Evolutionary conservation across 1,140 invertebrate genomes (phyloP).

Genomic region (Drosophila obscura): DNA sequence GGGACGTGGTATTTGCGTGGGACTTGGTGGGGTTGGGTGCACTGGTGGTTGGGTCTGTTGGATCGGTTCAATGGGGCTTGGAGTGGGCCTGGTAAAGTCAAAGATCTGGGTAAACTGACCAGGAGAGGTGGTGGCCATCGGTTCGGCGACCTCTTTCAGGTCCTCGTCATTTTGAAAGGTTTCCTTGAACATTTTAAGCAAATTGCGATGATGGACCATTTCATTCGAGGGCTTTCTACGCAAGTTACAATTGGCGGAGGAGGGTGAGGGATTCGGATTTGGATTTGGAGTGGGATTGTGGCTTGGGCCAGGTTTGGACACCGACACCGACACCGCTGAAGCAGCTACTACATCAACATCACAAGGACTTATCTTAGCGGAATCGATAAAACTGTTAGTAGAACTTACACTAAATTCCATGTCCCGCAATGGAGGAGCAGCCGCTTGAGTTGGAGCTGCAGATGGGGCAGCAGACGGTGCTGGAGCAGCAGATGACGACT

Average conservation of each 20-base stretch:
- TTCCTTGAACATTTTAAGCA: conserved; percentile 81
- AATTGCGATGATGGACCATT: conserved; percentile 79
- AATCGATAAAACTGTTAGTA: conserved; percentile 80
- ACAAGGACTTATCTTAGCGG: conserved; percentile 63
- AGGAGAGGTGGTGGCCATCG: conserved; percentile 7
- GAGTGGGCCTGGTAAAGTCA: conserved; percentile 63
- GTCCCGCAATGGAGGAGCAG: conserved; percentile 61
- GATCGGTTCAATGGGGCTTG: conserved; percentile 3
- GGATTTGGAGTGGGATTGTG: conserved; percentile 19
- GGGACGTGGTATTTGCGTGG: conserved; percentile 73
- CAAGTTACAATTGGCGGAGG: conserved; percentile 64
- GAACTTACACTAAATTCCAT: conserved; percentile 84
- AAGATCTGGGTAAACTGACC: conserved; percentile 65
- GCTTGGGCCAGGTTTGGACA: conserved; percentile 47
- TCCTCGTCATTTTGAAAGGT: conserved; percentile 80
- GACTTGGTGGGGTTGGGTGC: conserved; percentile 17
- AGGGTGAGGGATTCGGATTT: conserved; percentile 14
- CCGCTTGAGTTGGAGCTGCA: conserved; percentile 38
- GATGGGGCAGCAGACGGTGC: not conserved
- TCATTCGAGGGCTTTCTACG: conserved; percentile 82
- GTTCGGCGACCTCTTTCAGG: conserved; percentile 55
- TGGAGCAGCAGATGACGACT: conserved; percentile 18
- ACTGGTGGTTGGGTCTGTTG: conserved; percentile 17
- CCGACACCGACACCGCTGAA: conserved; percentile 69
- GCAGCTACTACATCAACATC: conserved; percentile 72